Percentiles rank a stretch among this genome's conserved stretches.
Conservation (phyloP, 2,888 invertebrate species). For the Oligia latruncula region DNA sequence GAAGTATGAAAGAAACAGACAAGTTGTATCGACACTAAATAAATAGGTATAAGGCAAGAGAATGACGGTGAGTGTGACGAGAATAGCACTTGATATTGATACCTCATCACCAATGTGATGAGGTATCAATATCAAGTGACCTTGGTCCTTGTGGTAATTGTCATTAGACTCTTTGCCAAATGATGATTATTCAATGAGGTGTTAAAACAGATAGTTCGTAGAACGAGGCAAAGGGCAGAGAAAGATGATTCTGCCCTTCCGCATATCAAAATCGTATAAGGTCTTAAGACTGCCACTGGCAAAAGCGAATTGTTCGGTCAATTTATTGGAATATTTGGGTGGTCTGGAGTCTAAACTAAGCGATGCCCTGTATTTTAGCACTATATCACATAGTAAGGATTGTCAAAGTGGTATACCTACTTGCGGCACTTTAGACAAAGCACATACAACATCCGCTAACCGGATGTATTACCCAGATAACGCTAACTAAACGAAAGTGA, state of each 20-base stretch:
- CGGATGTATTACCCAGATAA: conserved; percentile 46
- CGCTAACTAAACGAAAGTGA: conserved; percentile 55
- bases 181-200: neutral
- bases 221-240: neutral
- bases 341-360: neutral
- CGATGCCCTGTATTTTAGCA: neutral
- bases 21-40: neutral
- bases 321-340: no score
- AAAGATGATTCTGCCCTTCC: neutral
- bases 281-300: neutral
- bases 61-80: neutral
- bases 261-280: neutral
- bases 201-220: neutral
- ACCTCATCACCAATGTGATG: no score
- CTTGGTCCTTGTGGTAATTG: neutral
- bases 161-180: neutral
- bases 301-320: neutral
- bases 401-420: neutral
- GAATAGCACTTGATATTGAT: neutral
- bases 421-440: neutral
- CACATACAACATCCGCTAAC: conserved; percentile 46
- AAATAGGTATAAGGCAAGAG: neutral
- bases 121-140: neutral
- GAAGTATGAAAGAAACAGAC: neutral
- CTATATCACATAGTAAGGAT: neutral